These are phyloP conservation scores for Pterobdella sp. DNA, from an alignment of 2,888 invertebrate species.

Conservation along the genomic window DNA sequence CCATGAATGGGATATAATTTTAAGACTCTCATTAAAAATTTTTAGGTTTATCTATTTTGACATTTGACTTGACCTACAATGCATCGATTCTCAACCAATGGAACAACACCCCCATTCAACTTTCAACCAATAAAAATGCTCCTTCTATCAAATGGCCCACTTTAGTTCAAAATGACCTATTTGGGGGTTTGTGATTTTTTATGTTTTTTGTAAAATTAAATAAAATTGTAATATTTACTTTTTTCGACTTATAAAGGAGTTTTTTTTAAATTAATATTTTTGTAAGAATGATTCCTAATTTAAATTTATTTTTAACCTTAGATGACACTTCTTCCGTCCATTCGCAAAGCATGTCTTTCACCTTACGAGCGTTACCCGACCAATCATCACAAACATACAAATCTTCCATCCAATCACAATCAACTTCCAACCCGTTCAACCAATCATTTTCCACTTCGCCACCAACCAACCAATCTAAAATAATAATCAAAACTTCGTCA, in stretches of 20 bases:
- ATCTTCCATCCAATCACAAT: not conserved
- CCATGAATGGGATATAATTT: too few relatives aligned
- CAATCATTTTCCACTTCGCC: not conserved
- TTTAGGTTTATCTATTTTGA: conserved; percentile 44
- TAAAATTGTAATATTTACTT: not conserved
- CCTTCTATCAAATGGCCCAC: conserved; percentile 20
- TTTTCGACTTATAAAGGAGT: not conserved
- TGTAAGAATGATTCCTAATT: not conserved
- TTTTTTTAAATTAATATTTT: not conserved
- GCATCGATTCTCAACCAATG: conserved; percentile 80
- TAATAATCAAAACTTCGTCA: not conserved
- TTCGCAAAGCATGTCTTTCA: conserved; percentile 1
- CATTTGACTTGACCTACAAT: conserved; percentile 64
- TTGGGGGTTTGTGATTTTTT: not conserved
- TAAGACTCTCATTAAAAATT: not conserved
- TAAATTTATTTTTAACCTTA: not conserved
- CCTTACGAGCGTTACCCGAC: not conserved
- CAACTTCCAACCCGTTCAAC: not conserved
- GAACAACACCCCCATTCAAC: conserved; percentile 51
- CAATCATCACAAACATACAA: not conserved
- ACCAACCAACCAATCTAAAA: not conserved
- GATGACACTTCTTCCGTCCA: not conserved
- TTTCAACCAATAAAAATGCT: not conserved
- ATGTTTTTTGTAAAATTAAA: not conserved
- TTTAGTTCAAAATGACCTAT: not conserved